Base-by-base conservation (phyloP, 2,888 invertebrate genomes). In the Hyles lineata region DNA sequence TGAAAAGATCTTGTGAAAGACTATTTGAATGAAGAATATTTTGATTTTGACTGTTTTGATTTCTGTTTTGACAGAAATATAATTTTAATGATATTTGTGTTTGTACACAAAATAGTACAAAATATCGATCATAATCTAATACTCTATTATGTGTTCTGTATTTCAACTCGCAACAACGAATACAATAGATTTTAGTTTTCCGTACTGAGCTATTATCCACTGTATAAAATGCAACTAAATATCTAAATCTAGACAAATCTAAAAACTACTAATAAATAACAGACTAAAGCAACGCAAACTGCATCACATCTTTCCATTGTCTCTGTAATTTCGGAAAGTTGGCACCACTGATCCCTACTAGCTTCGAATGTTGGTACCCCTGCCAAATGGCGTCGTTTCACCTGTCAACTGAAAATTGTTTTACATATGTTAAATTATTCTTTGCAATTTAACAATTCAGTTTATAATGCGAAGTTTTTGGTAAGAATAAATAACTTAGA, bases 391-490 rank as follows among this genome's bases (percentile, higher is more conserved):
- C 23, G 23, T 50, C 67, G 50, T 67, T 67, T 50, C 60, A 67
- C 67, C 67, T 67, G 67, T 67, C 67, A 67, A 67, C 43, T 23
- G 23, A 23, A 21, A 67, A 67, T 67, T 67, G 67, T 67, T 67
- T 62, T 62, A 62, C 6, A 62, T 62, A 8, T 62, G 8, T 67
- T 50, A 67, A 43, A 7, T 50, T 17, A 4, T 17, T 50, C 23
- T 67, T 67, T 67, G 50, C 43, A 23, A 15, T 21, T 55, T 55
- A 55, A 55, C 17, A n/a, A 55, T 55, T 55, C n/a, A n/a, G n/a
- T 55, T 55, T 55, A n/a, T 55, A 7, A 55, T 7, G 6, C 7
- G n/a, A 55, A 55, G n/a, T 55, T 55, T 55, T 55, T n/a, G n/a
- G 55, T n/a, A 55, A n/a, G 5, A 52, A 52, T 52, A 6, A 55